Base-by-base conservation (phyloP, 2,888 invertebrate genomes). In the Hydrotaea diabolus region DNA sequence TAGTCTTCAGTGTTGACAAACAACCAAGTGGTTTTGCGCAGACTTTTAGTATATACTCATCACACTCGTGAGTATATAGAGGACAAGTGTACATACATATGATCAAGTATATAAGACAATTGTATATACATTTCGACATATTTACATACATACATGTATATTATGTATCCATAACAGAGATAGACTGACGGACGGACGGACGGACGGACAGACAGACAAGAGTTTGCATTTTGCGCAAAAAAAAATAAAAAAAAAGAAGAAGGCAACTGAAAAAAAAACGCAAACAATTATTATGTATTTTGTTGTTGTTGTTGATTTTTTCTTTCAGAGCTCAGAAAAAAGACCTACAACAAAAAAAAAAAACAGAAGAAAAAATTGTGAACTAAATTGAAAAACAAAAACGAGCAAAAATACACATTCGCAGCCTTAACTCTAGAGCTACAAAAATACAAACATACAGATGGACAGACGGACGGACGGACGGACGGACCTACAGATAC, bases 371-470 rank as follows among this genome's bases (percentile, higher is more conserved):
- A 78, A 75, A 82, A 55, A 71, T 69, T 76, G 55, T 80, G 73
- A 77, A 83, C 79, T 79, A 79, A 80, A 83, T 80, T 83, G 62
- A 77, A 83, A 49, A 49, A 49, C 49, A 49, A 49, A 49, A 49
- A 49, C 13, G 49, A 49, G n/a, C 49, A 13, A 49, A 43, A 39
- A 39, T 39, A 69, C 21, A 21, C 66, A 69, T 69, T 21, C n/a
- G 36, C 31, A 62, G 23, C 49, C 49, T 15, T 49, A n/a, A 62
- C 23, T 53, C 26, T 4, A 49, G 7, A 69, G 13, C 19, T 23
- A 49, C n/a, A 31, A 31, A 31, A n/a, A n/a, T n/a, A n/a, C n/a
- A 0, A 46, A 71, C 23, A 71, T 43, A 53, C 17, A 31, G 39
- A 15, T 11, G 15, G 26, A 21, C 43, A 23, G 17, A 39, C 43